Base-by-base conservation (phyloP, 2,888 invertebrate species). In the Heliconius aoede region DNA sequence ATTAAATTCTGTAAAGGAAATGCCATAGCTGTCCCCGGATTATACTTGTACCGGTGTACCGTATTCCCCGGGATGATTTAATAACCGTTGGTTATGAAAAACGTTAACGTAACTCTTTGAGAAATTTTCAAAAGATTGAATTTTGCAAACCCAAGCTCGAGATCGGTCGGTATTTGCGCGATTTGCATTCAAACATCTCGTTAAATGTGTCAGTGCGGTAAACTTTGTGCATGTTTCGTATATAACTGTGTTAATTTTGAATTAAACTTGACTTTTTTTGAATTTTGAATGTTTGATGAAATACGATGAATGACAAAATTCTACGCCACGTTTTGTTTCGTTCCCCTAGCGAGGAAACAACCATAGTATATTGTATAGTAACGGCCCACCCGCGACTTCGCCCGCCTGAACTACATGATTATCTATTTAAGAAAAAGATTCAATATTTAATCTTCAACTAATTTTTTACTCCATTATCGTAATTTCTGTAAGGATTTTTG, bases 1-100 rank as follows among this genome's bases (percentile, higher is more conserved):
- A 78, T 78, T 78, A 72, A 75, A 75, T 75, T 68, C 77, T 75
- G 72, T 67, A 78, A 78, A 75, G 77, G 77, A 77, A 75, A 67
- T 75, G 55, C 71, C 74, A 55, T 55, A 68, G 72, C 77, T 67
- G 67, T 65, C 60, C 40, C 55, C 75, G 74, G 77, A 46, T 75
- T 74, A 68, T 60, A 40, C 67, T 67, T 55, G 30, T 55, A 30
- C 55, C 36, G 65, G 36, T 24, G 13, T 24, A 69, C 74, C n/a
- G 36, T 28, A n/a, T 55, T 67, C 58, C 74, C 24, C 58, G 40
- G 58, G 36, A 58, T 75, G 60, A 77, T 74, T 71, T 77, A 75
- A 77, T 77, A 75, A 75, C 74, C 32, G 28, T 8, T 62, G 68
- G 68, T 77, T 75, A 72, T 72, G 72, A 75, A 75, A 75, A 72